Conservation (phyloP, 2,113 vertebrate species). For the Hippopotamus amphibius region DNA sequence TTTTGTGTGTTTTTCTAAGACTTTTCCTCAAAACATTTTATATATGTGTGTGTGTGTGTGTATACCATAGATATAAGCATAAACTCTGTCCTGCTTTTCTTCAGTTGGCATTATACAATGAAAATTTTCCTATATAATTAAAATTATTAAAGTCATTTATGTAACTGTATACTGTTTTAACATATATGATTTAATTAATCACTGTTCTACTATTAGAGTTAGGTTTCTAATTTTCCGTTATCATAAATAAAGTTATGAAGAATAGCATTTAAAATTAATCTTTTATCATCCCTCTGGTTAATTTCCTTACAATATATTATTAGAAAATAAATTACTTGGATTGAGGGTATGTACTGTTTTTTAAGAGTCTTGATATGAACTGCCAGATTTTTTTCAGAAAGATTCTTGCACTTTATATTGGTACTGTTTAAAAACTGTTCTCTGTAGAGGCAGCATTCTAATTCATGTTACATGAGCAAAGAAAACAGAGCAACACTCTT, state of each 20-base stretch:
- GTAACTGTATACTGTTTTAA: constrained; percentile 21
- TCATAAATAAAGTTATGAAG: constrained; percentile 42
- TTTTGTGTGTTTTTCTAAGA: constrained; percentile 40
- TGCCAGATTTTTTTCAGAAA: constrained; percentile 59
- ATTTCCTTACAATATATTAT: constrained; percentile 38
- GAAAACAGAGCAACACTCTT: not conserved
- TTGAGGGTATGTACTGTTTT: constrained; percentile 24
- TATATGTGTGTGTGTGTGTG: not conserved
- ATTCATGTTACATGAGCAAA: not conserved
- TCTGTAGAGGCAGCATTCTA: not conserved
- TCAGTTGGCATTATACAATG: not conserved
- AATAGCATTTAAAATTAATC: constrained; percentile 58
- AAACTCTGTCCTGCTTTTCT: constrained; percentile 1
- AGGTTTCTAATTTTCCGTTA: constrained; percentile 52
- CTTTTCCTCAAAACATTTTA: not conserved
- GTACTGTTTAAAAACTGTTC: not conserved
- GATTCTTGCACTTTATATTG: constrained; percentile 11
- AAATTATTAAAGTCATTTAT: constrained; percentile 40
- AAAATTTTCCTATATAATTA: constrained; percentile 4
- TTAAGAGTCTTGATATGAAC: constrained; percentile 34
- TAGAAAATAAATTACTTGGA: constrained; percentile 55
- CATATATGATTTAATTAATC: constrained; percentile 34
- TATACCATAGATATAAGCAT: not conserved
- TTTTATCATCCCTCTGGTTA: constrained; percentile 3
- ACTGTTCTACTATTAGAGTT: constrained; percentile 1